Conservation (phyloP, 2,888 invertebrate genomes). For the Cataglyphis cursor region DNA sequence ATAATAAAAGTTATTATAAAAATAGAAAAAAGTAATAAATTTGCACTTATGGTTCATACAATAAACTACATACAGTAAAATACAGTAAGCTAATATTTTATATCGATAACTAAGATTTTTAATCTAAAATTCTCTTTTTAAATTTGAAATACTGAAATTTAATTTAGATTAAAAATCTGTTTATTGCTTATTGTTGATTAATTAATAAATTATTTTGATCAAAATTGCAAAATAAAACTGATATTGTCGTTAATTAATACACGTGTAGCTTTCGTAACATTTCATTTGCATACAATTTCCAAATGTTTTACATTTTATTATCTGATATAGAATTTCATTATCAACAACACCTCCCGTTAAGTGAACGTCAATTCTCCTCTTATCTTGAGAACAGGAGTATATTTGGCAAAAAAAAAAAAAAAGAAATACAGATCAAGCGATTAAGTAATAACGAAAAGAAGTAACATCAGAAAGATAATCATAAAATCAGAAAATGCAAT, state of each 20-base stretch:
- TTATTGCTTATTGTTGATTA: background rate
- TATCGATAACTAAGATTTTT: background rate
- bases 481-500: slow-evolving; percentile 62
- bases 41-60: background rate
- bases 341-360: slow-evolving; percentile 49
- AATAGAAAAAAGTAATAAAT: background rate
- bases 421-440: slow-evolving; percentile 40
- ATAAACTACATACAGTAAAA: no score
- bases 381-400: slow-evolving; percentile 31
- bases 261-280: slow-evolving; percentile 20
- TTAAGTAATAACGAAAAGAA: slow-evolving; percentile 57
- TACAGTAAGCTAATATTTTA: background rate
- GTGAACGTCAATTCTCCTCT: slow-evolving; percentile 12
- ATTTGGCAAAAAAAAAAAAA: slow-evolving; percentile 50
- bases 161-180: background rate
- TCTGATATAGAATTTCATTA: slow-evolving; percentile 44
- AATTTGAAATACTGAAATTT: slow-evolving; percentile 16
- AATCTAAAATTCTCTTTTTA: background rate
- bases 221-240: background rate
- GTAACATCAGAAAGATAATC: slow-evolving; percentile 44
- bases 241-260: background rate
- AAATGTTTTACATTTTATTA: slow-evolving; percentile 36
- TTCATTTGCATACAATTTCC: slow-evolving; percentile 61
- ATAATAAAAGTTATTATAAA: slow-evolving; percentile 12
- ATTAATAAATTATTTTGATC: slow-evolving; percentile 1